phyloP scores from a whole-genome alignment of 2,888 invertebrate species.

The Sacculina carcini region DNA sequence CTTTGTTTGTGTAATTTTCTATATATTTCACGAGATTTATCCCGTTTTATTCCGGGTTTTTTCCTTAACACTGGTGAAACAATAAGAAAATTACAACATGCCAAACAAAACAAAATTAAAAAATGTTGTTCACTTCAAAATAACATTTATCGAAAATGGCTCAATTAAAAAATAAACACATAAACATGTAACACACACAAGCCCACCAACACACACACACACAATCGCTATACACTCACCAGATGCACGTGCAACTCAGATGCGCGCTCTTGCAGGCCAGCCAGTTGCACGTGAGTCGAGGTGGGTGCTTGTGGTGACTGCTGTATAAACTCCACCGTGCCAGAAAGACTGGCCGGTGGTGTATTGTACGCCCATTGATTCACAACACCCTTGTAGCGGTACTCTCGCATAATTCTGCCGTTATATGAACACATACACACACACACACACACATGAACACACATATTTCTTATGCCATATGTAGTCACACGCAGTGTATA shows the following conservation, averaged over 20 bases:
- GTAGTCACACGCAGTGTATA: no score
- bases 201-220: not conserved
- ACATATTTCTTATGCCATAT: no score
- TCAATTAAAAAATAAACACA: no score
- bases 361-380: slow-evolving; percentile 70
- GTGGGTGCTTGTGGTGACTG: slow-evolving; percentile 61
- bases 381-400: slow-evolving; percentile 53
- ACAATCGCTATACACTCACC: slow-evolving; percentile 25
- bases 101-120: no score
- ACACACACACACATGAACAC: no score
- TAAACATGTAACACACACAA: not conserved
- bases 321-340: slow-evolving; percentile 54
- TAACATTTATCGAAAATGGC: not conserved
- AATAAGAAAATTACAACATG: no score
- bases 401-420: slow-evolving; percentile 40
- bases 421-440: no score
- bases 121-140: no score
- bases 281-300: slow-evolving; percentile 44
- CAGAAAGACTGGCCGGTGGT: slow-evolving; percentile 32
- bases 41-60: no score
- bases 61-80: no score
- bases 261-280: slow-evolving; percentile 35
- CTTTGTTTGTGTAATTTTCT: no score
- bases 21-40: no score
- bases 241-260: slow-evolving; percentile 53